Evolutionary conservation across 2,888 invertebrate genomes (phyloP).

Genomic region (Coremacera marginata): DNA sequence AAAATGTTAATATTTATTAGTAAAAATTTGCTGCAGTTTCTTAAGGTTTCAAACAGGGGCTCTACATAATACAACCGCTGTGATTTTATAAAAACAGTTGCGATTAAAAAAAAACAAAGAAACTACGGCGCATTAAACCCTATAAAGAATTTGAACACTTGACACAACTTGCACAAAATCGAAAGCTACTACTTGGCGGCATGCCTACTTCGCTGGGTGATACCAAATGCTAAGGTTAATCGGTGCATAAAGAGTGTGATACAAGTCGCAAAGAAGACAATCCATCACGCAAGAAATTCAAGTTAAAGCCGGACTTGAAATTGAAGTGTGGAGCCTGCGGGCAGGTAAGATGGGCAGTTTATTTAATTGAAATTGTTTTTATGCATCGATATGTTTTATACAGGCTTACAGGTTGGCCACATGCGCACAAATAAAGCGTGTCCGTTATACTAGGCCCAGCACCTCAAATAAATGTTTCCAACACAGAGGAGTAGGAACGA

Average conservation of each 20-base stretch:
- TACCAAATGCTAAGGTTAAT: constrained; percentile 66
- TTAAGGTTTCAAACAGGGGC: too few species aligned
- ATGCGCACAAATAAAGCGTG: too few species aligned
- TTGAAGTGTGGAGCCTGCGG: constrained; percentile 98
- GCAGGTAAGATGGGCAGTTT: constrained; percentile 63
- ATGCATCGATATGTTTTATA: background rate
- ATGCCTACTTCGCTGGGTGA: too few species aligned
- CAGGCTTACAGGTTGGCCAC: constrained; percentile 65
- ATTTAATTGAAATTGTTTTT: background rate
- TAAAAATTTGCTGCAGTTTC: too few species aligned
- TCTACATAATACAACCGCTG: too few species aligned
- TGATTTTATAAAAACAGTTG: too few species aligned
- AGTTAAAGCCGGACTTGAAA: constrained; percentile 90
- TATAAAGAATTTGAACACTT: constrained; percentile 89
- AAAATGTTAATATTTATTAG: too few species aligned
- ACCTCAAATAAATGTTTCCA: too few species aligned
- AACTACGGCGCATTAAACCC: constrained; percentile 91
- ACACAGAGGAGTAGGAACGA: constrained; percentile 85
- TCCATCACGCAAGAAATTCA: too few species aligned
- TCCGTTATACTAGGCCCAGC: too few species aligned
- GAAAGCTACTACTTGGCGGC: constrained; percentile 65
- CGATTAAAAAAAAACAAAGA: too few species aligned
- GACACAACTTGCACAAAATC: constrained; percentile 69
- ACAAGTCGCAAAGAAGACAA: constrained; percentile 77
- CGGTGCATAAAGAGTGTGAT: constrained; percentile 63